These are phyloP conservation scores for Melieria picta DNA, from an alignment of 2,888 invertebrate species.

Conservation along the genomic window DNA sequence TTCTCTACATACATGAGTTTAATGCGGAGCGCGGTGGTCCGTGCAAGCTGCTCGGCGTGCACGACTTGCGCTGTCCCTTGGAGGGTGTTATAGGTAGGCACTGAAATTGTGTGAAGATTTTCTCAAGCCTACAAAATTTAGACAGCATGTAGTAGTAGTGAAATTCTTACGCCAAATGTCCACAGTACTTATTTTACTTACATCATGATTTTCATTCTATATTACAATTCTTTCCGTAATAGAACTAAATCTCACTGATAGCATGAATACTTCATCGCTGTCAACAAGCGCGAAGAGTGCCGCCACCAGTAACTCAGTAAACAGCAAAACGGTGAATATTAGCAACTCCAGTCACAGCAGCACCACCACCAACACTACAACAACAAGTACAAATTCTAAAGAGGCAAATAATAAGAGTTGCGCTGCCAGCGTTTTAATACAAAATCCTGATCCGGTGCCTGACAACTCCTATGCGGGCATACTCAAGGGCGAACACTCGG, in stretches of 20 bases:
- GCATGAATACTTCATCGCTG: constrained; percentile 56
- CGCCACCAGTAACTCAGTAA: not conserved
- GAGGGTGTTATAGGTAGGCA: constrained; percentile 61
- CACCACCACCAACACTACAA: not conserved
- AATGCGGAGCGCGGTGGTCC: constrained; percentile 60
- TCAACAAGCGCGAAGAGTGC: constrained; percentile 4
- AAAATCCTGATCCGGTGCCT: constrained; percentile 56
- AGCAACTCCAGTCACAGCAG: not conserved
- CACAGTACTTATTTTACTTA: not conserved
- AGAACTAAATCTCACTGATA: constrained; percentile 59
- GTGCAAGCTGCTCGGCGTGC: constrained; percentile 62
- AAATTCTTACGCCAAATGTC: not conserved
- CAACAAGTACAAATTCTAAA: constrained; percentile 18
- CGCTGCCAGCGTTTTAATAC: constrained; percentile 57
- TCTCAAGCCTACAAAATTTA: not conserved
- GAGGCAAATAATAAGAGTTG: constrained; percentile 45
- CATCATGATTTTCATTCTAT: not conserved
- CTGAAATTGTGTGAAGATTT: not conserved
- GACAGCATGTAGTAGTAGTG: not conserved
- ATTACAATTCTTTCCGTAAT: not conserved
- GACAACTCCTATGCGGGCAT: constrained; percentile 83
- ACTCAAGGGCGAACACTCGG: constrained; percentile 82
- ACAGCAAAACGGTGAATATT: not conserved
- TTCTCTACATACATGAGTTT: constrained; percentile 65
- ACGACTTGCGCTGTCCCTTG: constrained; percentile 62